phyloP scores from a whole-genome alignment of 1,140 invertebrate genomes.

The Panulirus ornatus region DNA sequence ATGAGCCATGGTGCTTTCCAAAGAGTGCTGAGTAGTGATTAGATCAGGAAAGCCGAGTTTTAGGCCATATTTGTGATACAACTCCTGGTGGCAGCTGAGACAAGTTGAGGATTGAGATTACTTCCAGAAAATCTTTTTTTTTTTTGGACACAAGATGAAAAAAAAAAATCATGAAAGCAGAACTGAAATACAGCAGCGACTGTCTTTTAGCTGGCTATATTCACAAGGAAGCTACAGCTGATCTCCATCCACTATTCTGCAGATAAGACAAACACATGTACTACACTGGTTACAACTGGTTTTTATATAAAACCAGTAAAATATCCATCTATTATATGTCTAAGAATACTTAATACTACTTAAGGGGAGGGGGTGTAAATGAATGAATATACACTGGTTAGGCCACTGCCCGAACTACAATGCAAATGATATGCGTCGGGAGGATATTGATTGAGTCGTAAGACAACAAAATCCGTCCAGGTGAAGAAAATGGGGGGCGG shows the following conservation, averaged over 20 bases:
- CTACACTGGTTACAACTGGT: background rate
- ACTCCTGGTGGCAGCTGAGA: conserved; percentile 12
- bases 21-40: no score
- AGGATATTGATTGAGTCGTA: background rate
- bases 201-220: background rate
- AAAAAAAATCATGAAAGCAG: no score
- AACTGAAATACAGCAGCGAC: no score
- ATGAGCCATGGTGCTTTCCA: no score
- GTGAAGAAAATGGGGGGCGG: no score
- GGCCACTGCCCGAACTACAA: no score
- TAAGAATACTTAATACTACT: background rate
- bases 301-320: background rate
- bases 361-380: background rate
- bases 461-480: background rate
- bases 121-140: background rate
- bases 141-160: no score
- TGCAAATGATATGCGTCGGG: background rate
- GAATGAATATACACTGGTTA: no score
- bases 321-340: background rate
- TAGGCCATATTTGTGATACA: conserved; percentile 4
- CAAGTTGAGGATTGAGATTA: background rate
- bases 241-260: background rate
- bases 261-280: background rate
- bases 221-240: background rate
- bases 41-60: background rate